Evolutionary conservation across 2,113 vertebrate species (phyloP).

Genomic region (Tachysurus fulvidraco): DNA sequence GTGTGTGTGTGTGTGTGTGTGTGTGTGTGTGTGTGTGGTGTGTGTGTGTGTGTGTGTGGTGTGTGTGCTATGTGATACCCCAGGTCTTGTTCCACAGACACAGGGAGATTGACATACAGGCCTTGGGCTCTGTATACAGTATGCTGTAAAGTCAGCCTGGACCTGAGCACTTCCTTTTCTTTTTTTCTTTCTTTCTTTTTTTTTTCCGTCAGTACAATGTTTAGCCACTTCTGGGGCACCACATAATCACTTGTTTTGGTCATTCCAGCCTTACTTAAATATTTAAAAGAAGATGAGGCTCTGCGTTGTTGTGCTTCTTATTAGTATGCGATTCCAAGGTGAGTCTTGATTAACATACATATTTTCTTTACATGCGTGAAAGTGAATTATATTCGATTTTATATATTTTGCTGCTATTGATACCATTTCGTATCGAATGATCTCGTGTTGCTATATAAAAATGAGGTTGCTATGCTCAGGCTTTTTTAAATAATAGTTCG

Average conservation of each 20-base stretch:
- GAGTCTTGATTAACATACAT: slow-evolving; percentile 50
- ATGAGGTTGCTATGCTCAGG: background rate
- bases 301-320: slow-evolving; percentile 64
- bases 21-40: slow-evolving; percentile 54
- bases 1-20: slow-evolving; percentile 46
- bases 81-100: slow-evolving; percentile 69
- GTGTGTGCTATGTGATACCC: slow-evolving; percentile 60
- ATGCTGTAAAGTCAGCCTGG: background rate
- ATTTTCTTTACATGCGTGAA: background rate
- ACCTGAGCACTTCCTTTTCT: background rate
- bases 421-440: background rate
- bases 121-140: slow-evolving; percentile 24
- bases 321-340: slow-evolving; percentile 71
- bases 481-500: no score
- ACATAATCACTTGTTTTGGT: background rate
- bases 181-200: background rate
- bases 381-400: no score
- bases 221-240: background rate
- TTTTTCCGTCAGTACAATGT: background rate
- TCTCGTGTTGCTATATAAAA: background rate
- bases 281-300: slow-evolving; percentile 65
- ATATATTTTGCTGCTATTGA: background rate
- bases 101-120: slow-evolving; percentile 50
- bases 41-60: slow-evolving; percentile 28
- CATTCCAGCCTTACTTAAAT: background rate